These are phyloP conservation scores for Hypselothyrea guttata DNA, from an alignment of 2,888 invertebrate species.

Conservation along the genomic window DNA sequence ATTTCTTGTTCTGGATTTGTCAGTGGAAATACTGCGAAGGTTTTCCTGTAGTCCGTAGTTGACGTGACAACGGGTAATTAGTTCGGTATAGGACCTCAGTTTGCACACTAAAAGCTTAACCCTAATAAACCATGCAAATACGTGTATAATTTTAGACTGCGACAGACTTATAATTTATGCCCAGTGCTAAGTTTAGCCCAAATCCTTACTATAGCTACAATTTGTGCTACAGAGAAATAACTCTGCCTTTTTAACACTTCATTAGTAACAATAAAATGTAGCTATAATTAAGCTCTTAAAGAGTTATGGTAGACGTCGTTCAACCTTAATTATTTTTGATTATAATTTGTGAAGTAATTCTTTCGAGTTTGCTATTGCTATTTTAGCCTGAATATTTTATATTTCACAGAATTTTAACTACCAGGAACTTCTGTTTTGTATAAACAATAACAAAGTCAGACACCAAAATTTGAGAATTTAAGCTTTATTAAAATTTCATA, in stretches of 20 bases:
- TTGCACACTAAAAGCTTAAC: neutral
- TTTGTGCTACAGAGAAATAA: neutral
- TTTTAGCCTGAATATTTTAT: neutral
- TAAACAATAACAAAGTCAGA: too few relatives aligned
- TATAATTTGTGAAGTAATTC: too few relatives aligned
- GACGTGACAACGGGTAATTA: slow-evolving; percentile 32
- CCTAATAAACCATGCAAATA: slow-evolving; percentile 9
- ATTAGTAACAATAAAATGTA: slow-evolving; percentile 13
- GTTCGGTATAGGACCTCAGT: slow-evolving; percentile 1
- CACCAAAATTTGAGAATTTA: too few relatives aligned
- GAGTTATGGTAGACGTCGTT: too few relatives aligned
- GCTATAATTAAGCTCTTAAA: slow-evolving; percentile 1
- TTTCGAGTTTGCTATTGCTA: too few relatives aligned
- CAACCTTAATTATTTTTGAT: too few relatives aligned
- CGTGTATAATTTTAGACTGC: neutral
- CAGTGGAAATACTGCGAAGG: neutral
- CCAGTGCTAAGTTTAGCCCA: neutral
- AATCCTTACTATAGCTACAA: neutral
- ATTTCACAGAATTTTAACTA: neutral
- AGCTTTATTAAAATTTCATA: slow-evolving; percentile 3
- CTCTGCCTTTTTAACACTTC: slow-evolving; percentile 40
- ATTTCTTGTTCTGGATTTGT: neutral
- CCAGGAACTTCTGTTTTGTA: neutral
- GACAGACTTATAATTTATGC: slow-evolving; percentile 4
- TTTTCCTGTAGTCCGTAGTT: too few relatives aligned